Base-by-base conservation (phyloP, 2,797 vertebrate genomes). In the Thaleichthys pacificus region DNA sequence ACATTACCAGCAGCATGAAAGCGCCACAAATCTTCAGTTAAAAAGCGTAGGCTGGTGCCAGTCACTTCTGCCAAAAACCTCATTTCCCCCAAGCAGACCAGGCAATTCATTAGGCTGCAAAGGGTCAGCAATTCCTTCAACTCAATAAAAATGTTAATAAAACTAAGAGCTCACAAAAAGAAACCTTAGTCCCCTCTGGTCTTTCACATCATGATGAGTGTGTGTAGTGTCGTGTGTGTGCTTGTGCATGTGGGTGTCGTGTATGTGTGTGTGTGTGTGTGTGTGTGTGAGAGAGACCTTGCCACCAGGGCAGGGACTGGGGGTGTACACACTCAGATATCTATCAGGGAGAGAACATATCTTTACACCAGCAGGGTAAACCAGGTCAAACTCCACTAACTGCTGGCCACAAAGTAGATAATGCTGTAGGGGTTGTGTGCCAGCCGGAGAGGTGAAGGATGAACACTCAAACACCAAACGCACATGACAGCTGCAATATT, bases 111-210 rank as follows among this genome's bases (percentile, higher is more conserved):
- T 92, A 91, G 76, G 82, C 85, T 76, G 70, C 82, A 77, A 90
- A 91, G 91, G 91, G 90, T 92, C 89, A 91, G 89, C 89, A 84
- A 84, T 91, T 90, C 89, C 87, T 88, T 85, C 88, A 88, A 89
- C 89, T 93, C 89, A 90, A 92, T 94, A 92, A 93, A 93, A 91
- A 91, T 91, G 89, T 91, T 92, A 89, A 93, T 92, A 93, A 92
- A 91, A 90, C 88, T 91, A 89, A 92, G 87, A 91, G 91, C 89
- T 89, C 76, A 79, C 73, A 61, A 82, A 83, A 84, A 81, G 77
- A 74, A 76, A 82, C 69, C 62, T 74, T 77, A 72, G 56, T 60
- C 58, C 79, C 81, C 81, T 73, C 75, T 63, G 81, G 76, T 82
- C 61, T 21, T 65, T 68, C 63, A 67, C 60, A 76, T 85, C 72